phyloP scores from a whole-genome alignment of 2,888 invertebrate species.

The Diabrotica balteata region DNA sequence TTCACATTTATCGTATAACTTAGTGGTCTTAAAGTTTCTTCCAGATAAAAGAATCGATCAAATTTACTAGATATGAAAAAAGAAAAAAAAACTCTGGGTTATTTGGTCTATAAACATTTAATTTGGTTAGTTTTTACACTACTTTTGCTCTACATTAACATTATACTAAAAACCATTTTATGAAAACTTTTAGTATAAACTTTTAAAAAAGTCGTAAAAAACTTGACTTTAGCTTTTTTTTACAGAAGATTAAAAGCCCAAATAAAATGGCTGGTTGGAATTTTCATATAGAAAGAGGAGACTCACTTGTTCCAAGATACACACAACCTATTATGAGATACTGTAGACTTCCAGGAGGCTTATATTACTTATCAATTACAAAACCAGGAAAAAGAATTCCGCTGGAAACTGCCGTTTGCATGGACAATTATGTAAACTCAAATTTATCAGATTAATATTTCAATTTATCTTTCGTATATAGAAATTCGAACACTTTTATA shows the following conservation, averaged over 20 bases:
- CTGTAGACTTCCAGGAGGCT: slow-evolving; percentile 67
- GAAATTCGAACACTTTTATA: not conserved
- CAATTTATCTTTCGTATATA: too few species aligned
- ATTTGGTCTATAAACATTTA: too few species aligned
- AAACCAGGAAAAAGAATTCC: slow-evolving; percentile 67
- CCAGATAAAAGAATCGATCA: too few species aligned
- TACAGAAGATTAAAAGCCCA: slow-evolving; percentile 8
- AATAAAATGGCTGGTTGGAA: slow-evolving; percentile 37
- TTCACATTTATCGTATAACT: too few species aligned
- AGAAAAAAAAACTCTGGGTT: too few species aligned
- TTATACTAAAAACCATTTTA: too few species aligned
- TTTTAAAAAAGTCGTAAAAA: too few species aligned
- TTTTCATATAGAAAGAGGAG: slow-evolving; percentile 42
- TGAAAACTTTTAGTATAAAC: too few species aligned
- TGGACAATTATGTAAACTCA: slow-evolving; percentile 51
- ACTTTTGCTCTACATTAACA: too few species aligned
- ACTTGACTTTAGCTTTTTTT: not conserved
- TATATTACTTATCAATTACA: slow-evolving; percentile 67
- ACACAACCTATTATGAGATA: slow-evolving; percentile 55
- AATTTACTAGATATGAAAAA: too few species aligned
- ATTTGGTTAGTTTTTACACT: too few species aligned
- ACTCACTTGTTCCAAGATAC: slow-evolving; percentile 53
- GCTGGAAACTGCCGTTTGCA: slow-evolving; percentile 61
- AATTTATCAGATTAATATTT: not conserved
- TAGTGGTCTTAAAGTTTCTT: too few species aligned